phyloP scores from a whole-genome alignment of 2,888 invertebrate species.

The Smittia aterrima region DNA sequence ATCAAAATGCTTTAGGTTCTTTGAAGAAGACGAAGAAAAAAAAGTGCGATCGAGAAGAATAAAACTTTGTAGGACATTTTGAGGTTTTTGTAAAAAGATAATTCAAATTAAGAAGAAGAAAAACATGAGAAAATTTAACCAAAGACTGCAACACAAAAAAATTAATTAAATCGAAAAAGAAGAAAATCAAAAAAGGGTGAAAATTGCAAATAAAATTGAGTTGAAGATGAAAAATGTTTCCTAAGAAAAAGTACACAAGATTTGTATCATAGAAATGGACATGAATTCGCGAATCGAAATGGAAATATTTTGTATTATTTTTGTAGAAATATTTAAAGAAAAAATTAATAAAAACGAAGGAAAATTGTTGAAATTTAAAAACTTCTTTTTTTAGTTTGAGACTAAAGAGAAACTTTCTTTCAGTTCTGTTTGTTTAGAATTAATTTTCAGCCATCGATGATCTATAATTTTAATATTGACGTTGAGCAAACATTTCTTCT shows the following conservation, averaged over 20 bases:
- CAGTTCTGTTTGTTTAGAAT: background rate
- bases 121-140: slow-evolving; percentile 51
- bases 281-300: background rate
- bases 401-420: background rate
- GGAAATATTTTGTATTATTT: slow-evolving; percentile 27
- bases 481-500: background rate
- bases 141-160: slow-evolving; percentile 56
- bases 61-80: background rate
- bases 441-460: background rate
- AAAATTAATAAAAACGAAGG: slow-evolving; percentile 19
- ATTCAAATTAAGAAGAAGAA: too few relatives aligned
- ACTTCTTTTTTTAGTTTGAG: background rate
- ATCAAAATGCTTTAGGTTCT: background rate
- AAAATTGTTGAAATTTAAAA: background rate
- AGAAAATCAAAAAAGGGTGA: slow-evolving; percentile 11
- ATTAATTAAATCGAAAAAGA: slow-evolving; percentile 31
- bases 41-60: background rate
- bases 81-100: too few relatives aligned
- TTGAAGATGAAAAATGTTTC: slow-evolving; percentile 14
- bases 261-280: too few relatives aligned
- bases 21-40: background rate
- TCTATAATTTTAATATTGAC: slow-evolving; percentile 22
- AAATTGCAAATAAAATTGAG: slow-evolving; percentile 12
- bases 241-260: slow-evolving; percentile 17
- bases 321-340: slow-evolving; percentile 21